Evolutionary conservation across 2,113 vertebrate species (phyloP).

Genomic region (Nerophis lumbriciformis): DNA sequence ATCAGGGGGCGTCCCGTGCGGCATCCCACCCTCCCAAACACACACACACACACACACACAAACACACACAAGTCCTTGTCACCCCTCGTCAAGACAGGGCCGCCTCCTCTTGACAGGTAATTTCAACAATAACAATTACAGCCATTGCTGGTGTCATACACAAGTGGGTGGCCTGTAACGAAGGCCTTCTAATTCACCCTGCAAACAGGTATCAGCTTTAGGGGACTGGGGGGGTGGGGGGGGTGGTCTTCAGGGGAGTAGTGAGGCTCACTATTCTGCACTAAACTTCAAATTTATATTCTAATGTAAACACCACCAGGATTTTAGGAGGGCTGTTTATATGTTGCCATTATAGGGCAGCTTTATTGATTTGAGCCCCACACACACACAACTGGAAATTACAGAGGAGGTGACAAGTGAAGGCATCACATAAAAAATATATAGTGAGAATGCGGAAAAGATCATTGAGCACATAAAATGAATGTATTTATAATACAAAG

Average conservation of each 20-base stretch:
- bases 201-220: slow-evolving; percentile 79
- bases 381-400: slow-evolving; percentile 27
- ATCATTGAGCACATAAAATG: background rate
- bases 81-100: slow-evolving; percentile 96
- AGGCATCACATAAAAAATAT: slow-evolving; percentile 19
- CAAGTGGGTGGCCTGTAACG: slow-evolving; percentile 86
- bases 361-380: slow-evolving; percentile 39
- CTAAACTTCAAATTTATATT: no score
- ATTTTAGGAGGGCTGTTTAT: no score
- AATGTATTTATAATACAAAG: no score
- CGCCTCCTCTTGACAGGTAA: slow-evolving; percentile 95
- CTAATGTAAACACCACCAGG: no score
- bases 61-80: slow-evolving; percentile 72
- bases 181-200: slow-evolving; percentile 90
- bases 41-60: slow-evolving; percentile 51
- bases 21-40: slow-evolving; percentile 71
- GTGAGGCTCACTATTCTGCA: background rate
- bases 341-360: no score
- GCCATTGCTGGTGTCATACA: slow-evolving; percentile 99
- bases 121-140: slow-evolving; percentile 99
- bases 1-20: slow-evolving; percentile 83
- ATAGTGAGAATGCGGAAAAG: slow-evolving; percentile 10
- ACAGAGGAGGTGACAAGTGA: slow-evolving; percentile 11
- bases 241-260: background rate
- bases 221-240: slow-evolving; percentile 39